Percentiles rank a stretch among this genome's conserved stretches.
phyloP scores from a whole-genome alignment of 2,113 vertebrate genomes.

The Brachyistius frenatus region DNA sequence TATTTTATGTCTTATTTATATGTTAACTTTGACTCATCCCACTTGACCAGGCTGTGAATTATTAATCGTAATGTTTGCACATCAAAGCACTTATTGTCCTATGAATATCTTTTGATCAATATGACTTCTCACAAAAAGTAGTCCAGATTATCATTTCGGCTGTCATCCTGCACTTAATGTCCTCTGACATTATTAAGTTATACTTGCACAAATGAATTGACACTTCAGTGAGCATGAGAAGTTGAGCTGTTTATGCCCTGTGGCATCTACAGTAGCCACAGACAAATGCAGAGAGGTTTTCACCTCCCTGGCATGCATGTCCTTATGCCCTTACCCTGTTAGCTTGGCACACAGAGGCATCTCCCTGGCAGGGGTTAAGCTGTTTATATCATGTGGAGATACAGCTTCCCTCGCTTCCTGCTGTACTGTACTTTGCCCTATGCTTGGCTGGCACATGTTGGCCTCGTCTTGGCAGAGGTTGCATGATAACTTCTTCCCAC shows the following conservation, averaged over 20 bases:
- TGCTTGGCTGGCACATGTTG: slow-evolving; percentile 58
- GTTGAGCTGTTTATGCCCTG: slow-evolving; percentile 3
- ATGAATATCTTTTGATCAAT: neutral
- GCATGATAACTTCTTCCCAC: slow-evolving; percentile 38
- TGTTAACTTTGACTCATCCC: neutral
- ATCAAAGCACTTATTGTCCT: neutral
- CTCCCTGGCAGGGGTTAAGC: slow-evolving; percentile 64
- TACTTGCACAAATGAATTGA: slow-evolving; percentile 11
- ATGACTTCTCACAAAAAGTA: neutral
- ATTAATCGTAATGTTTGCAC: neutral
- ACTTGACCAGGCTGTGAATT: neutral
- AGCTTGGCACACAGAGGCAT: slow-evolving; percentile 46
- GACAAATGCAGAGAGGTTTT: slow-evolving; percentile 32
- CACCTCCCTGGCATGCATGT: slow-evolving; percentile 43
- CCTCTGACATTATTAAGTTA: neutral
- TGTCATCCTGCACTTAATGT: neutral
- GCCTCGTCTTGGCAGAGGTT: slow-evolving; percentile 61
- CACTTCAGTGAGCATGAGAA: slow-evolving; percentile 19
- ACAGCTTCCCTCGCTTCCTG: slow-evolving; percentile 46
- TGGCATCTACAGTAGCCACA: slow-evolving; percentile 26
- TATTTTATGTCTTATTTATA: neutral
- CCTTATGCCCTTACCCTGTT: slow-evolving; percentile 45
- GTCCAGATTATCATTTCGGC: neutral
- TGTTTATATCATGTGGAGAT: slow-evolving; percentile 62
- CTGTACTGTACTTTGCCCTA: slow-evolving; percentile 52